These are phyloP conservation scores for Phalanger gymnotis DNA, from an alignment of 2,797 vertebrate genomes.

Conservation along the genomic window DNA sequence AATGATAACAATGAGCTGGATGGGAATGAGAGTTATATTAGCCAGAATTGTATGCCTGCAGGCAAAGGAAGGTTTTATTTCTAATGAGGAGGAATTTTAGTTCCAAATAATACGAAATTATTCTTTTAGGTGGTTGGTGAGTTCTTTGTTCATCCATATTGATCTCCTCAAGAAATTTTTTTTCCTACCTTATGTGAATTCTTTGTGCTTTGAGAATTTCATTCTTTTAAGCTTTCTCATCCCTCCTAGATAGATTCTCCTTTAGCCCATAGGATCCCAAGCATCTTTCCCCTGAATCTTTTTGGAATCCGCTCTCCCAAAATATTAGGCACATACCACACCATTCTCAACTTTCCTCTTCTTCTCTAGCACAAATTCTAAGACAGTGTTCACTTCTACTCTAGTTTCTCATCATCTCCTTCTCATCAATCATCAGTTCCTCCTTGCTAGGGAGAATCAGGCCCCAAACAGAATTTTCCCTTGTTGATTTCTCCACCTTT, in stretches of 20 bases:
- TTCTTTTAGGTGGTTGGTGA: neutral
- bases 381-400: neutral
- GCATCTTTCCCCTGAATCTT: neutral
- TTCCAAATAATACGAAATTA: neutral
- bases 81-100: neutral
- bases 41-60: neutral
- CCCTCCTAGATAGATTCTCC: neutral
- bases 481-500: neutral
- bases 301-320: neutral
- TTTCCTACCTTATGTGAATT: neutral
- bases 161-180: neutral
- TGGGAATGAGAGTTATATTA: neutral
- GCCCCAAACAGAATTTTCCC: neutral
- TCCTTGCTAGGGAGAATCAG: neutral
- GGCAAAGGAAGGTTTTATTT: neutral
- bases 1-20: neutral
- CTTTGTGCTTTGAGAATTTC: neutral
- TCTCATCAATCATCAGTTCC: neutral
- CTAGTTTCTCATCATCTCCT: neutral
- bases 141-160: neutral
- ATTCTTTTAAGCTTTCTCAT: neutral
- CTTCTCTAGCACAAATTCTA: neutral
- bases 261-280: neutral
- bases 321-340: neutral
- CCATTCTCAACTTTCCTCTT: neutral